A percentile compares a stretch with the other conserved stretches of the same genome.
Evolutionary conservation across 2,113 vertebrate species (phyloP).

Genomic region (Bufo bufo): DNA sequence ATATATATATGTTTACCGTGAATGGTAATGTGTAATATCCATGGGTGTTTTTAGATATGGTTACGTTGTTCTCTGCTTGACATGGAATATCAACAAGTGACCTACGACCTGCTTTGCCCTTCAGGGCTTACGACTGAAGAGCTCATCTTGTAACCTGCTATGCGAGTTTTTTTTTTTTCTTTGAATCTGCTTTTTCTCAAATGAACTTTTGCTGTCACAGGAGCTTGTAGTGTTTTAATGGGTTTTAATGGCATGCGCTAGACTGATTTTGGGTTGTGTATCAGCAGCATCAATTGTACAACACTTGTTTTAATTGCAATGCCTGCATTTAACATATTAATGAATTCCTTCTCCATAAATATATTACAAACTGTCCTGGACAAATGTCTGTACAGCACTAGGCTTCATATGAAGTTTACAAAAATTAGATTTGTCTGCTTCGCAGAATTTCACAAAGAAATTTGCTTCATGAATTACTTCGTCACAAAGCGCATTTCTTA

Average conservation of each 20-base stretch:
- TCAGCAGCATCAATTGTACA: not conserved
- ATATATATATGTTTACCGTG: not conserved
- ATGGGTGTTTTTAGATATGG: not conserved
- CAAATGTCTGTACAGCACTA: not conserved
- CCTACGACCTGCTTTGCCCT: not conserved
- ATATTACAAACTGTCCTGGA: not conserved
- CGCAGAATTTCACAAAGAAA: too few species aligned
- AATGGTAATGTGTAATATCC: not conserved
- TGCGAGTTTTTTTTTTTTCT: slow-evolving; percentile 25
- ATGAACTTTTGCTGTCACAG: slow-evolving; percentile 25
- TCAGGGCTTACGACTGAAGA: not conserved
- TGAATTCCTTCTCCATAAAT: not conserved
- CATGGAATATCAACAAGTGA: slow-evolving; percentile 10
- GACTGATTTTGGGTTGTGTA: not conserved
- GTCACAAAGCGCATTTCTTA: too few species aligned
- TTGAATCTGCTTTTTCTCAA: slow-evolving; percentile 15
- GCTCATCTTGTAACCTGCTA: slow-evolving; percentile 24
- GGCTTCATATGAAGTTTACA: too few species aligned
- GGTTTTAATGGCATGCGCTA: not conserved
- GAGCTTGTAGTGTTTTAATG: not conserved
- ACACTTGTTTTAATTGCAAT: not conserved
- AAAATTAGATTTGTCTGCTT: too few species aligned
- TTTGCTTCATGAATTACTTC: too few species aligned
- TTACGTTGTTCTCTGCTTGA: not conserved
- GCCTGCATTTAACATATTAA: not conserved